Base-by-base conservation (phyloP, 1,140 invertebrate species). In the Pantala flavescens region DNA sequence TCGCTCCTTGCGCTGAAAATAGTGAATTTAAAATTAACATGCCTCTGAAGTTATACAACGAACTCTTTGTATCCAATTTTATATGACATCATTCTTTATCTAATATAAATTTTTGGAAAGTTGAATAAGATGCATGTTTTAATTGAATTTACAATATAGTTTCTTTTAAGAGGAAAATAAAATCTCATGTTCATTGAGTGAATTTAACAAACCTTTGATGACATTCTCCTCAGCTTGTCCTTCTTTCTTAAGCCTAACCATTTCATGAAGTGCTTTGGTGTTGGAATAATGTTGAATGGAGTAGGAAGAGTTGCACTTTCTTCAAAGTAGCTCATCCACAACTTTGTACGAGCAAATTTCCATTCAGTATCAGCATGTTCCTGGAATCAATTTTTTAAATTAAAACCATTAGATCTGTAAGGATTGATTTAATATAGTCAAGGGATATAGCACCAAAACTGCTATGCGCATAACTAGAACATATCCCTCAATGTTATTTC, bases 321-420 rank as follows among this genome's bases (percentile, higher is more conserved):
- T 80, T 96, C 94, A 83, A 96, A 96, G 81, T 93, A 96, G 77
- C 91, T 93, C 85, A 96, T 90, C 93, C 93, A 96, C 7, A 96
- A 80, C 81, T 92, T 93, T 42, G 90, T 92, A 73, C 94, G 83
- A 0, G 94, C 94, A 82, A 96, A 96, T 83, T 96, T 96, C 94
- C 94, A 96, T 83, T 95, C 93, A 0, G 89, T 90, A 80, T 95
- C 93, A 0, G 92, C 89, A 80, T 93, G 91, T 82, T 92, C 89
- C 91, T 93, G 78, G 23, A 82, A 79, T 28, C 71, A 72, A 75
- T 23, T 16, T 1, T 73, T 21, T 36, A 73, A n/a, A n/a, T n/a
- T n/a, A n/a, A n/a, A n/a, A n/a, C n/a, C n/a, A n/a, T n/a, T n/a
- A n/a, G n/a, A n/a, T n/a, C n/a, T n/a, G n/a, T n/a, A n/a, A n/a